Base-by-base conservation (phyloP, 2,797 vertebrate species). In the Remorina albescens region DNA sequence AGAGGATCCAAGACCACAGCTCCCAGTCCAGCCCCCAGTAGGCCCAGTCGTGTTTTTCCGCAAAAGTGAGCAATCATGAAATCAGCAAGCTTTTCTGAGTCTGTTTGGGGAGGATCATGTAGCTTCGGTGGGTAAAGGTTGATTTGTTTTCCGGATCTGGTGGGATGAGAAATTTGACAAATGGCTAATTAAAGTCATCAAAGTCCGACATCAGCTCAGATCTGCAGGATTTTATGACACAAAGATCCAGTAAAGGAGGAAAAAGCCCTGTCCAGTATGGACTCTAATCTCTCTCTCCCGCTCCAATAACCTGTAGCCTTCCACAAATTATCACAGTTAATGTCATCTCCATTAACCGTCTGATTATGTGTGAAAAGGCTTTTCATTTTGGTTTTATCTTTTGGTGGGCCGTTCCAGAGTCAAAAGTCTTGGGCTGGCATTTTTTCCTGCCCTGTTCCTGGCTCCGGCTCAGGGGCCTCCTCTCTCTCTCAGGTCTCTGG, bases 131-230 rank as follows among this genome's bases (percentile, higher is more conserved):
- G n/a, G n/a, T n/a, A n/a, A n/a, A n/a, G n/a, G n/a, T n/a, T n/a
- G n/a, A n/a, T n/a, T n/a, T 39, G 11, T 12, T 39, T 39, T 12
- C 37, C 15, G 37, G 37, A 6, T 34, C 32, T 39, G 37, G 37
- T 39, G 11, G 7, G 6, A 13, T 39, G 11, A 39, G 37, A 39
- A 39, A 34, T 34, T 34, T 34, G 32, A 6, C 30, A 34, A 34
- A 7, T 13, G 37, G 11, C 37, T 39, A 5, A 39, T 12, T 39
- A 39, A 39, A 39, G 37, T 13, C 19, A 8, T 21, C 44, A 12
- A 47, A 47, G n/a, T 47, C n/a, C 21, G 44, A 21, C n/a, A 47
- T 47, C 44, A 47, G 44, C 44, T 47, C 44, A 47, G 39, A 41
- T 6, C 39, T 41, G 2, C 39, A 41, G 44, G 44, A 47, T 21